Conservation (phyloP, 2,113 vertebrate genomes). For the Forbesichthys papilliferus region DNA sequence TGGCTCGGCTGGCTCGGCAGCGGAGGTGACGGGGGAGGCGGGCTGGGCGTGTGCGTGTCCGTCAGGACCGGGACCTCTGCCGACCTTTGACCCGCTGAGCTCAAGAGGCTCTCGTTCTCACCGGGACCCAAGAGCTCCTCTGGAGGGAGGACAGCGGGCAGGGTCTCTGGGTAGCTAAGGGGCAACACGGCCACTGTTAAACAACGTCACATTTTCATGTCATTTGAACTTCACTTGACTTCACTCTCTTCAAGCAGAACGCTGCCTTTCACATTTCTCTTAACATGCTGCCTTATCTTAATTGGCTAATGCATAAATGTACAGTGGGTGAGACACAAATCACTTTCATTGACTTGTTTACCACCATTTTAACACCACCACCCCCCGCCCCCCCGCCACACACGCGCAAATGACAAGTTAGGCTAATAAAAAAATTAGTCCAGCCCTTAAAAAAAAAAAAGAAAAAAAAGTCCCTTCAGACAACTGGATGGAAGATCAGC, state of each 20-base stretch:
- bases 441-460: background rate
- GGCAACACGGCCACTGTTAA: background rate
- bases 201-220: background rate
- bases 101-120: conserved; percentile 41
- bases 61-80: conserved; percentile 19
- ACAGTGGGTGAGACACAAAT: too few relatives aligned
- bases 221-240: too few relatives aligned
- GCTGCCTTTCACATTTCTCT: too few relatives aligned
- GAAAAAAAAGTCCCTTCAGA: background rate
- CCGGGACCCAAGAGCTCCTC: conserved; percentile 34
- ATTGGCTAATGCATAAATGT: too few relatives aligned
- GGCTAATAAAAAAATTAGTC: background rate
- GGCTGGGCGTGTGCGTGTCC: conserved; percentile 47
- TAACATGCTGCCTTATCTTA: too few relatives aligned
- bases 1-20: conserved; percentile 8
- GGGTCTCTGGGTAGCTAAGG: conserved; percentile 55
- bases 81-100: conserved; percentile 45
- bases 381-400: too few relatives aligned
- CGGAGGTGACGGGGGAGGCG: conserved; percentile 37
- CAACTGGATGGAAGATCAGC: too few relatives aligned
- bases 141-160: conserved; percentile 22
- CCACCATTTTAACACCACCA: too few relatives aligned
- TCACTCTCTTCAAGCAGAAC: too few relatives aligned
- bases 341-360: background rate
- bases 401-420: too few relatives aligned